Percentiles rank a stretch among this genome's conserved stretches.
Evolutionary conservation across 1,140 invertebrate species (phyloP).

Genomic region (Centruroides sculpturatus): DNA sequence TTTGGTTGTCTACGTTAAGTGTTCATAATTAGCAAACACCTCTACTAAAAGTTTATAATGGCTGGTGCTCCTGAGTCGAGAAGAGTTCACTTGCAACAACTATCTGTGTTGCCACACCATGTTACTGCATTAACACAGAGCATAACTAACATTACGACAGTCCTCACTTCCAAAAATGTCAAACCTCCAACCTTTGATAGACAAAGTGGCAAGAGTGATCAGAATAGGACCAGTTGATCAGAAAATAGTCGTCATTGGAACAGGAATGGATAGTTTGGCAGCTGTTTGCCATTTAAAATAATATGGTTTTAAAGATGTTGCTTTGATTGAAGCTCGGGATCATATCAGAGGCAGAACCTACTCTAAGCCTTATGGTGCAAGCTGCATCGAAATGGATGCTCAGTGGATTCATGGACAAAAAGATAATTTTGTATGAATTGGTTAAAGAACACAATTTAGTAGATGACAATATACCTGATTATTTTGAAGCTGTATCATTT

Average conservation of each 20-base stretch:
- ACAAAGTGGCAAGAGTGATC: too few relatives aligned
- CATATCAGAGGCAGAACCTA: constrained; percentile 51
- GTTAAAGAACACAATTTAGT: constrained; percentile 7
- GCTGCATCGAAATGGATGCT: constrained; percentile 59
- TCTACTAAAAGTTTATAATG: too few relatives aligned
- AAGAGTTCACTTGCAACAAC: too few relatives aligned
- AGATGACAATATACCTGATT: neutral
- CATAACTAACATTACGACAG: too few relatives aligned
- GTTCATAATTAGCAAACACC: too few relatives aligned
- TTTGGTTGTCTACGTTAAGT: too few relatives aligned
- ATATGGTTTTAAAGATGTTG: constrained; percentile 34
- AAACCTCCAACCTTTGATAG: too few relatives aligned
- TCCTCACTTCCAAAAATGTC: too few relatives aligned
- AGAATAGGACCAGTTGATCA: neutral
- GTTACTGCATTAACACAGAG: too few relatives aligned
- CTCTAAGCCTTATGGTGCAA: constrained; percentile 31
- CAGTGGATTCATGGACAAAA: constrained; percentile 78
- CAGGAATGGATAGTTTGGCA: constrained; percentile 68
- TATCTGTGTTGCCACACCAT: too few relatives aligned
- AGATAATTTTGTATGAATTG: constrained; percentile 48
- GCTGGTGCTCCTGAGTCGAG: too few relatives aligned
- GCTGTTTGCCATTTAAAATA: constrained; percentile 66
- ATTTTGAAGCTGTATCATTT: neutral
- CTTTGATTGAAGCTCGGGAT: constrained; percentile 51
- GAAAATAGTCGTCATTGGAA: constrained; percentile 66